A percentile compares a stretch with the other conserved stretches of the same genome.
phyloP scores from a whole-genome alignment of 2,888 invertebrate genomes.

The Heliconius sara region DNA sequence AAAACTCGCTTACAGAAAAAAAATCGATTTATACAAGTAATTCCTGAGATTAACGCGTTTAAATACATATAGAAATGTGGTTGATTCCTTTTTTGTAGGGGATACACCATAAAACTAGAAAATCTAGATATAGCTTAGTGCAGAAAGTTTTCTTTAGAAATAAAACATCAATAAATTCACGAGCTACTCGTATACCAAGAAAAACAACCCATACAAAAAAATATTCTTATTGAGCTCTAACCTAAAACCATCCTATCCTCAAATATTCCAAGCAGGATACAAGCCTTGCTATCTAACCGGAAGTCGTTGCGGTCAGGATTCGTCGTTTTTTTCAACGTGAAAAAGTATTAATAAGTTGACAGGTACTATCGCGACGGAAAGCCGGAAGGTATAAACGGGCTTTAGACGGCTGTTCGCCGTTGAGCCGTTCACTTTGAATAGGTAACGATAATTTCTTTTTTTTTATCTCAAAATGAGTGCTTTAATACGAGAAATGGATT shows the following conservation, averaged over 20 bases:
- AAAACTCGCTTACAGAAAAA: no score
- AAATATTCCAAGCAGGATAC: slow-evolving; percentile 30
- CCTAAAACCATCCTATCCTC: not conserved
- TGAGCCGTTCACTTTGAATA: slow-evolving; percentile 36
- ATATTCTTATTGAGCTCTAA: not conserved
- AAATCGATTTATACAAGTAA: no score
- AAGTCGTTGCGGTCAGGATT: slow-evolving; percentile 42
- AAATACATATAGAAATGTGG: no score
- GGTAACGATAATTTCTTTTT: slow-evolving; percentile 25
- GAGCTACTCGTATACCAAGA: not conserved
- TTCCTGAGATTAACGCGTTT: no score
- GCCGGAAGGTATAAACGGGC: slow-evolving; percentile 42
- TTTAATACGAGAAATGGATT: not conserved
- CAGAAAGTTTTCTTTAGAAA: no score
- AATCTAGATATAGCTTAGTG: no score
- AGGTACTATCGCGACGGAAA: slow-evolving; percentile 44
- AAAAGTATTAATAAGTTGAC: slow-evolving; percentile 45
- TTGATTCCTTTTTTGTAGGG: no score
- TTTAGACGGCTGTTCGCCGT: slow-evolving; percentile 26
- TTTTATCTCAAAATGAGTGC: slow-evolving; percentile 15
- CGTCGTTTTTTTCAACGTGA: slow-evolving; percentile 30
- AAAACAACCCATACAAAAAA: not conserved
- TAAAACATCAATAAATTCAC: no score
- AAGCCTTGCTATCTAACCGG: slow-evolving; percentile 42
- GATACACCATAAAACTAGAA: no score